phyloP scores from a whole-genome alignment of 2,888 invertebrate species.

The Drepana falcataria region DNA sequence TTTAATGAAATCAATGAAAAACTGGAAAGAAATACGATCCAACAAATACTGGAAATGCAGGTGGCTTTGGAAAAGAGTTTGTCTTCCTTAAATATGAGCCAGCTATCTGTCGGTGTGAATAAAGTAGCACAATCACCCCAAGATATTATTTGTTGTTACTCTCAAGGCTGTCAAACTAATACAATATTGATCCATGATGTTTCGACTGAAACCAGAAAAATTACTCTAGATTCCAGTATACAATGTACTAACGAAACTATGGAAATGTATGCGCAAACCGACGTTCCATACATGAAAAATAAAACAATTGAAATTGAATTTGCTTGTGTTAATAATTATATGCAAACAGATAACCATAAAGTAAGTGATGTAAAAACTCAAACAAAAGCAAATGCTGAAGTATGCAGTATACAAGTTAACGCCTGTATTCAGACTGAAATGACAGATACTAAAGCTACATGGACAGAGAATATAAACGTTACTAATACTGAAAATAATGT shows the following conservation, averaged over 20 bases:
- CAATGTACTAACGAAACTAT: conserved; percentile 49
- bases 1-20: conserved; percentile 29
- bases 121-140: conserved; percentile 59
- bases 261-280: conserved; percentile 66
- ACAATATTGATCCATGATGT: conserved; percentile 56
- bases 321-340: conserved; percentile 32
- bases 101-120: conserved; percentile 58
- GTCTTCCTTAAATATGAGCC: conserved; percentile 52
- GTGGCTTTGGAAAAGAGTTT: conserved; percentile 59
- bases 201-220: conserved; percentile 58
- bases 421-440: conserved; percentile 41
- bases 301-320: conserved; percentile 56
- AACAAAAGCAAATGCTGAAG: conserved; percentile 38
- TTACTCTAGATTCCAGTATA: conserved; percentile 57
- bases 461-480: conserved; percentile 28
- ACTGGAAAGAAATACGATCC: conserved; percentile 47
- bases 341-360: conserved; percentile 59
- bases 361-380: conserved; percentile 45
- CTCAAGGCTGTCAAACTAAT: conserved; percentile 68
- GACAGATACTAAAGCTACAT: conserved; percentile 26
- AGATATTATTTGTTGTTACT: conserved; percentile 50
- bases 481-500: conserved; percentile 17
- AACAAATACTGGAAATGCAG: conserved; percentile 68
- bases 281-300: conserved; percentile 51
- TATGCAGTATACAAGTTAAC: conserved; percentile 45